phyloP scores from a whole-genome alignment of 1,140 invertebrate species.

The Solenopsis fugax region DNA sequence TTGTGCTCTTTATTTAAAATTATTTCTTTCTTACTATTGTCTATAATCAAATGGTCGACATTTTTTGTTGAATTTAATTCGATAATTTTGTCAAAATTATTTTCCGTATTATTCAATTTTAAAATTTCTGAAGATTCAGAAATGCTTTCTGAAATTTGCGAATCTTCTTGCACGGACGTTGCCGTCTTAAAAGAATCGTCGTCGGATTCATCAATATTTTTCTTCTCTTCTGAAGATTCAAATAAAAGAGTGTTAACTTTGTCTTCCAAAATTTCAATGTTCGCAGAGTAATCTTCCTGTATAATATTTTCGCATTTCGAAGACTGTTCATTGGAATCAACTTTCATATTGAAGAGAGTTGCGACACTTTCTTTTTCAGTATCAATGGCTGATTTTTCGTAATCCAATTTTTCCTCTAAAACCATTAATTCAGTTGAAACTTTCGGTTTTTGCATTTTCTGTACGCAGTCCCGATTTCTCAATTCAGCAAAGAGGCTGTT shows the following conservation, averaged over 20 bases:
- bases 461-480: not conserved
- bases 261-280: conserved; percentile 8
- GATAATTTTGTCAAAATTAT: conserved; percentile 13
- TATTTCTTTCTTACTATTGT: not conserved
- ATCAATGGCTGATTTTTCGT: not conserved
- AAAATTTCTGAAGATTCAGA: not conserved
- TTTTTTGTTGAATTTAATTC: not conserved
- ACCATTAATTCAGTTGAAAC: conserved; percentile 26
- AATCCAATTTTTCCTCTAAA: conserved; percentile 2
- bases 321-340: not conserved
- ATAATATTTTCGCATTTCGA: not conserved
- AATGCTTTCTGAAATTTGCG: not conserved
- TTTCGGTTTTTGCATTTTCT: not conserved
- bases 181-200: conserved; percentile 61
- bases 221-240: conserved; percentile 20
- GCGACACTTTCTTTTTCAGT: not conserved
- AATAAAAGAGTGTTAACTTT: not conserved
- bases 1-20: not conserved
- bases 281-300: not conserved
- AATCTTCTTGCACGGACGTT: conserved; percentile 15
- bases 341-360: not conserved
- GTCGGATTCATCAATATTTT: conserved; percentile 51
- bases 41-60: not conserved
- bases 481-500: conserved; percentile 49
- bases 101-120: not conserved